Base-by-base conservation (phyloP, 2,797 vertebrate species). In the Distichodus sexfasciatus region DNA sequence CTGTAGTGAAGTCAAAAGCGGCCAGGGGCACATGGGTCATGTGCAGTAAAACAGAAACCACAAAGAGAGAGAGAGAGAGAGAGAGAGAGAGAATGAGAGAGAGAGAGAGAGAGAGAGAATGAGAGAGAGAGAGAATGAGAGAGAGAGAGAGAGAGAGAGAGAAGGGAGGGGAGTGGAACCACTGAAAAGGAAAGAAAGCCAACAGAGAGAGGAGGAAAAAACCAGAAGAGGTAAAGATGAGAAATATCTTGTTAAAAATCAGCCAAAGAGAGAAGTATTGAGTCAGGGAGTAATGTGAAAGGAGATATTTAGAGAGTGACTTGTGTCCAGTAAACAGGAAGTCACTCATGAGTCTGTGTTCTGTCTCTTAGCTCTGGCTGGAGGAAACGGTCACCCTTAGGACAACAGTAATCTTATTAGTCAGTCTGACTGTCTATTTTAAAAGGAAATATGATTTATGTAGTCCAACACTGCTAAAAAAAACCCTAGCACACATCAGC, bases 271-370 rank as follows among this genome's bases (percentile, higher is more conserved):
- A 33, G 31, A 33, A 9, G 4, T 9, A 33, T 9, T 33, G 31
- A 4, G 31, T 33, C 31, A 9, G 9, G 31, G 31, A 9, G 9
- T 33, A 9, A 33, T 33, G 19, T 23, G 3, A 46, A 46, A 1
- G 8, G 17, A 46, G 43, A 1, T 11, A n/a, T n/a, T n/a, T n/a
- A 58, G 72, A 51, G 61, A 61, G 3, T 23, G 55, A 71, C 62
- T 31, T 55, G 59, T 33, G 50, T 62, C 46, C 57, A 68, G 69
- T 73, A 70, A 73, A 75, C 69, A 76, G 70, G 73, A 78, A 78
- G 31, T 54, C 35, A 53, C 66, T 40, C 66, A 69, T 66, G 65
- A 70, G 40, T 61, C 57, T 28, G 44, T 29, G n/a, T n/a, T n/a
- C n/a, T n/a, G n/a, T n/a, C n/a, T n/a, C n/a, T n/a, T n/a, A n/a